Base-by-base conservation (phyloP, 2,113 vertebrate genomes). In the Thalassarche chlororhynchos region DNA sequence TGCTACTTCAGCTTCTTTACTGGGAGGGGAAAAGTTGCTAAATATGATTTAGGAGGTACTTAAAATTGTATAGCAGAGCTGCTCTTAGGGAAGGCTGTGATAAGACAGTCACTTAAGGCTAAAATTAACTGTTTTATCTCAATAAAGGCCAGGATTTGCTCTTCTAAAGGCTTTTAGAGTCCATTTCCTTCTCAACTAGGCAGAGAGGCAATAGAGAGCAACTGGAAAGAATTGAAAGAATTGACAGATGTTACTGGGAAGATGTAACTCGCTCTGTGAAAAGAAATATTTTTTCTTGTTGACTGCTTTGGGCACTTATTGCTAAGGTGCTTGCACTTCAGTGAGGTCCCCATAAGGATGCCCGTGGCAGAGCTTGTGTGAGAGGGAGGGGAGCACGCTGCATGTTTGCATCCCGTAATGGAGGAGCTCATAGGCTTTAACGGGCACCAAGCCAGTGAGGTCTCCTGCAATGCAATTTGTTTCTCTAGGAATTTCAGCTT, bases 391-490 rank as follows among this genome's bases (percentile, higher is more conserved):
- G 65, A 26, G 23, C 5, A 2, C 0, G 0, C 25, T 8, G 40
- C 18, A 1, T 1, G 28, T 8, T 8, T 17, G 29, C 29, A 8
- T 3, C n/a, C 54, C 10, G 4, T 6, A 40, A 17, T 0, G 31
- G 24, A 26, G 14, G 42, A 44, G 24, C 31, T 24, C 34, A 8
- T 2, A 4, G 62, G 20, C 79, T 69, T 18, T 9, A 8, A 8
- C 0, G 0, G 54, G 25, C 66, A 40, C 8, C 6, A 1, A 47
- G 17, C 9, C 7, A 0, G 13, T 0, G 4, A 34, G 13, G 2
- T 58, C 66, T 57, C 26, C 40, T 13, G 23, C 34, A 14, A 4
- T 0, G 2, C 32, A 8, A 3, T 16, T 25, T 38, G 9, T 13
- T 51, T 34, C 16, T 49, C 25, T 5, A 3, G 31, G 34, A n/a